These are phyloP conservation scores for Eospalax fontanierii DNA, from an alignment of 2,797 vertebrate species.

Conservation along the genomic window DNA sequence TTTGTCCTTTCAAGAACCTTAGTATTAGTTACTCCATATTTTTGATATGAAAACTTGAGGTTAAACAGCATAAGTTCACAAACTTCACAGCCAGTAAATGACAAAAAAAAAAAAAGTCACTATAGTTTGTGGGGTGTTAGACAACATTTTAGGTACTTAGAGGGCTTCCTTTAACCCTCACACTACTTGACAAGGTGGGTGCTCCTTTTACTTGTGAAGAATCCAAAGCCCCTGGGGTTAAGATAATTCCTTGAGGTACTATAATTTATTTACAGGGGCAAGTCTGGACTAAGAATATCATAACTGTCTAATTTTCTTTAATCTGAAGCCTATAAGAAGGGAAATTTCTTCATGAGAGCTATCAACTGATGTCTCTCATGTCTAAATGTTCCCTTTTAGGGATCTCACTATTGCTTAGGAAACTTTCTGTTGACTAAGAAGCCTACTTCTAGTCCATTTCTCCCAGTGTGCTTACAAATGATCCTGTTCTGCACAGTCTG, in stretches of 20 bases:
- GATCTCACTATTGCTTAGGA: background rate
- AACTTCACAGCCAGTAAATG: background rate
- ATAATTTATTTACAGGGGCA: background rate
- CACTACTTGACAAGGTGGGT: background rate
- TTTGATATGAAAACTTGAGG: conserved; percentile 15
- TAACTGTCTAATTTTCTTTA: background rate
- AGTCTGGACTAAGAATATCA: background rate
- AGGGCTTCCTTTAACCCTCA: conserved; percentile 5
- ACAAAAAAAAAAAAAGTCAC: background rate
- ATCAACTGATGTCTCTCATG: background rate
- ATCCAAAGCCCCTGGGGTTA: background rate
- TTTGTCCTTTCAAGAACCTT: background rate
- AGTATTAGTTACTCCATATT: background rate
- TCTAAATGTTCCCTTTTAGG: background rate
- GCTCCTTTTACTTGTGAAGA: background rate
- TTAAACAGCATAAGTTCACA: background rate
- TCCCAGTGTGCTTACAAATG: background rate
- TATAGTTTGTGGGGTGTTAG: background rate
- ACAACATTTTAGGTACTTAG: background rate
- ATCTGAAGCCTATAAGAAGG: background rate
- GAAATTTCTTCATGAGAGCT: background rate
- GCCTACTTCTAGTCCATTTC: background rate
- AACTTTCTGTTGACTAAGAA: background rate
- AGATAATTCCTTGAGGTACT: background rate
- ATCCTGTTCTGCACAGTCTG: background rate